Base-by-base conservation (phyloP, 2,797 vertebrate species). In the Corythornis leucogaster region DNA sequence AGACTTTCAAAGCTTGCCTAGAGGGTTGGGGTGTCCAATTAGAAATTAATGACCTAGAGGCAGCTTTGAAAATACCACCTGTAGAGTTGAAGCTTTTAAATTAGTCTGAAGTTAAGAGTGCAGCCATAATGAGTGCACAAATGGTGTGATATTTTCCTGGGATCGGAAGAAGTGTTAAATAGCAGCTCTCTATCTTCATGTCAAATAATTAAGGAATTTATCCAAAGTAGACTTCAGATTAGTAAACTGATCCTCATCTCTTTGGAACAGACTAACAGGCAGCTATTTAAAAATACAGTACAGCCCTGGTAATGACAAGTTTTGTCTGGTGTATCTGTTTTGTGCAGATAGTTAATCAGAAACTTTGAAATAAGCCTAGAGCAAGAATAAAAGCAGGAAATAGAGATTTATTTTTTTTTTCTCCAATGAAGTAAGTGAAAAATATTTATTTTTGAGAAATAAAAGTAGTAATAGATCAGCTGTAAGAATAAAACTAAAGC, bases 61-160 rank as follows among this genome's bases (percentile, higher is more conserved):
- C 87, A 81, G 92, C 93, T 95, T 95, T 95, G 94, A 94, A 96
- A 95, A 93, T 94, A 84, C 88, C 88, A 95, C 93, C 91, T 92
- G 94, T 95, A 94, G 93, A 94, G 84, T 24, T 71, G 76, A 96
- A 95, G 94, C 92, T 94, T 96, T 94, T 93, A 90, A 92, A 94
- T 90, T 83, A 86, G 92, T 85, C 68, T 90, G 82, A 96, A 95
- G 87, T 94, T 94, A 85, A 70, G 93, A 87, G 78, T 55, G 55
- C 64, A 57, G 74, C 57, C 59, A 31, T 95, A 96, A 95, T 83
- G 80, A 94, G 67, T 61, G 54, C 61, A 89, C 58, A 92, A 93
- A 96, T 94, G 80, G 82, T 92, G 94, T 89, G 96, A 78, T 93
- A 79, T 90, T 92, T 97, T 87, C 92, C 74, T 92, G 89, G 80